These are phyloP conservation scores for Artemisiospiza belli DNA, from an alignment of 2,113 vertebrate species.

Conservation along the genomic window DNA sequence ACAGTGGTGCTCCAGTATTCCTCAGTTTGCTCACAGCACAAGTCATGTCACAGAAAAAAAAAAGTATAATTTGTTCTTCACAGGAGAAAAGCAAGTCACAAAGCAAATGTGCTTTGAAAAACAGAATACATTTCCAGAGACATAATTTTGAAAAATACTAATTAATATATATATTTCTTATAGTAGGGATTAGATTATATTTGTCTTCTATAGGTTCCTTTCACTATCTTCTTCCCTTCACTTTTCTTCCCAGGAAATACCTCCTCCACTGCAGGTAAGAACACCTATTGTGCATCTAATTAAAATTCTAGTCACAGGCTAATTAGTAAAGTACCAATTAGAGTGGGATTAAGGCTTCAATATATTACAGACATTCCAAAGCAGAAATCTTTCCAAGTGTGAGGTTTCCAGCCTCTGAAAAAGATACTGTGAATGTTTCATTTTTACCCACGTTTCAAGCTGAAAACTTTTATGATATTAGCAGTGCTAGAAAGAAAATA, in stretches of 20 bases:
- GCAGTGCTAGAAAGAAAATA: background rate
- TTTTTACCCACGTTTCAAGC: background rate
- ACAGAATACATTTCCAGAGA: background rate
- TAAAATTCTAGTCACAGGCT: slow-evolving; percentile 46
- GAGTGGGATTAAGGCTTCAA: slow-evolving; percentile 13
- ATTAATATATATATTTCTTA: background rate
- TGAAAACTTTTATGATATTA: background rate
- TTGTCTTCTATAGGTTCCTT: background rate
- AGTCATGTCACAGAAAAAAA: background rate
- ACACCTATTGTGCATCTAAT: background rate
- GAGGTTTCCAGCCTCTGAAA: slow-evolving; percentile 7
- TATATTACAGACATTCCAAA: slow-evolving; percentile 21
- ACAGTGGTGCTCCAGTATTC: background rate
- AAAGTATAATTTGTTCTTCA: background rate
- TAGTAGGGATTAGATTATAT: background rate
- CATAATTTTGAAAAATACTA: background rate
- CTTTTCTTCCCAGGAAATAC: background rate
- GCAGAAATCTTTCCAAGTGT: background rate
- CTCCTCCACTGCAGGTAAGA: background rate
- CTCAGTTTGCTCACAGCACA: background rate
- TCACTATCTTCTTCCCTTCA: background rate
- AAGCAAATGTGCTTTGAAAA: background rate
- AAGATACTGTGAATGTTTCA: background rate
- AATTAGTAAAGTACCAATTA: slow-evolving; percentile 56
- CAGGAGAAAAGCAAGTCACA: background rate